These are phyloP conservation scores for Diadema setosum DNA, from an alignment of 35 echinoderm and acorn worm genomes.

Conservation along the genomic window DNA sequence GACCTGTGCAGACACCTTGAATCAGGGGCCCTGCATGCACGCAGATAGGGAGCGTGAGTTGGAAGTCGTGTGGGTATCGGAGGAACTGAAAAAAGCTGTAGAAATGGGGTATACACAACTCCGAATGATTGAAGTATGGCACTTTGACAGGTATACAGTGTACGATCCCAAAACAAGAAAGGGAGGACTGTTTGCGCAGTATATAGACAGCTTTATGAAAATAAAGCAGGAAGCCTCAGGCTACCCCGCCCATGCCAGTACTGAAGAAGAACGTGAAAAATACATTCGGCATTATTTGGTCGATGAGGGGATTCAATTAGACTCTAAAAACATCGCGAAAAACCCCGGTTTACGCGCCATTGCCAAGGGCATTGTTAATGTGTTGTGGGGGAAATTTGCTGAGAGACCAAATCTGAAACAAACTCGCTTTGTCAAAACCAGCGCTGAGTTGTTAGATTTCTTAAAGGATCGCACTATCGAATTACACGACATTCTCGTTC, in stretches of 20 bases:
- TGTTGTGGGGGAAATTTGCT: constrained; percentile 58
- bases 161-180: not conserved
- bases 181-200: not conserved
- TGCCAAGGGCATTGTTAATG: constrained; percentile 52
- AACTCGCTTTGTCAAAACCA: not conserved
- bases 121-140: constrained; percentile 58
- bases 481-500: constrained; percentile 9
- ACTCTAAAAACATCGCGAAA: constrained; percentile 18
- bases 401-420: constrained; percentile 6
- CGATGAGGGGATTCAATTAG: constrained; percentile 60
- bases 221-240: constrained; percentile 65
- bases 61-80: constrained; percentile 38
- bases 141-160: constrained; percentile 48
- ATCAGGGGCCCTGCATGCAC: not conserved
- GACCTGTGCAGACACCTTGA: constrained; percentile 27
- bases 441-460: not conserved
- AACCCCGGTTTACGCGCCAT: constrained; percentile 62
- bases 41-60: not conserved
- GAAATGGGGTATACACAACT: constrained; percentile 20
- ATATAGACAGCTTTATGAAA: constrained; percentile 25
- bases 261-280: constrained; percentile 20
- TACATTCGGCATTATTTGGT: constrained; percentile 36
- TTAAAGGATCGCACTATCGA: not conserved
- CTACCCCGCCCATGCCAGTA: constrained; percentile 38
- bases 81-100: constrained; percentile 53